Evolutionary conservation across 2,113 vertebrate genomes (phyloP).

Genomic region (Erythrolamprus reginae): DNA sequence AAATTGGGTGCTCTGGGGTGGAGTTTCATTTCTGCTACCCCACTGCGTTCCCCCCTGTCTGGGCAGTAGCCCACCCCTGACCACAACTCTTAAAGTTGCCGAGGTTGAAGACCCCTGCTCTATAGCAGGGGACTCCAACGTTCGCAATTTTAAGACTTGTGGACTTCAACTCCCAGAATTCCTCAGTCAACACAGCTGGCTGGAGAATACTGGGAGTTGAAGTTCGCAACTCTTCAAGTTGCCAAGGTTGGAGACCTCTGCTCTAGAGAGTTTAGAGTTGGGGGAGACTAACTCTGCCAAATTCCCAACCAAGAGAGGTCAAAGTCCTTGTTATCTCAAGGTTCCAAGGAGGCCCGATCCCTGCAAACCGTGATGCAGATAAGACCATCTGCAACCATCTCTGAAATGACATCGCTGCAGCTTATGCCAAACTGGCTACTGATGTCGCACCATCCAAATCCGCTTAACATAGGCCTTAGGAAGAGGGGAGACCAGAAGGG

Average conservation of each 20-base stretch:
- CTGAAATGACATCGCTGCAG: background rate
- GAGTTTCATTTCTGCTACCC: no score
- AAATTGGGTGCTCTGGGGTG: no score
- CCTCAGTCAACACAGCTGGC: background rate
- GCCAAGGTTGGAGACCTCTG: background rate
- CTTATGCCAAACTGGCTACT: background rate
- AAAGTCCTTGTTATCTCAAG: background rate
- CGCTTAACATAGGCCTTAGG: background rate
- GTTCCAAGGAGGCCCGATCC: background rate
- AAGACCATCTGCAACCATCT: background rate
- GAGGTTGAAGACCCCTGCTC: no score
- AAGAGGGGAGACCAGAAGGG: background rate
- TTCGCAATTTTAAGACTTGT: no score
- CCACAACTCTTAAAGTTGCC: no score
- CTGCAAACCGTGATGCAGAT: background rate
- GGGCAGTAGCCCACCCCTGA: no score
- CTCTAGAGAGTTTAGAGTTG: background rate
- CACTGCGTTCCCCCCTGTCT: no score
- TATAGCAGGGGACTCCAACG: background rate
- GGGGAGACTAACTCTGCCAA: background rate
- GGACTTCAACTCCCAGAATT: background rate
- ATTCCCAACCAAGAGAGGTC: background rate
- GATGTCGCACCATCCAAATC: background rate
- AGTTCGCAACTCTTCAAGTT: no score
- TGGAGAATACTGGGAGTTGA: background rate